Evolutionary conservation across 2,113 vertebrate genomes (phyloP).

Genomic region (Leucosticte australis): DNA sequence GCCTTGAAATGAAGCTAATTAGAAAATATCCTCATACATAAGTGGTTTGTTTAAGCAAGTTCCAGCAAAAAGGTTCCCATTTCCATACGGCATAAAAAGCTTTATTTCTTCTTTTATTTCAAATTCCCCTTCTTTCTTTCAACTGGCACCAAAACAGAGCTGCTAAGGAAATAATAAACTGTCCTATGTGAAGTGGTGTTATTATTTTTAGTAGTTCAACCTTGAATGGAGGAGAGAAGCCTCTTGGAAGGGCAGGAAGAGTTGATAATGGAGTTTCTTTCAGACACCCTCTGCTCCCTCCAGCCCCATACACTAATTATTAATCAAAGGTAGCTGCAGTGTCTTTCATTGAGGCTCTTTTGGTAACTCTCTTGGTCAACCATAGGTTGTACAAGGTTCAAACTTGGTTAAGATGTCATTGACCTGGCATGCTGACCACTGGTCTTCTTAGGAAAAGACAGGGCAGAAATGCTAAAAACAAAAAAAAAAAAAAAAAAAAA

Average conservation of each 20-base stretch:
- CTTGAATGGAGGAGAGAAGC: not conserved
- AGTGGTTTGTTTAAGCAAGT: conserved; percentile 1
- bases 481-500: not conserved
- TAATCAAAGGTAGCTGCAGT: not conserved
- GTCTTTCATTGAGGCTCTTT: not conserved
- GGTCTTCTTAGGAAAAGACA: not conserved
- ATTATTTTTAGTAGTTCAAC: conserved; percentile 24
- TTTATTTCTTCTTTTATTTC: not conserved
- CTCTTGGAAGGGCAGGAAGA: not conserved
- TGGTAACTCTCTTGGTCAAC: not conserved
- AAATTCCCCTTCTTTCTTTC: not conserved
- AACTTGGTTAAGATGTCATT: not conserved
- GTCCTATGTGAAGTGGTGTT: not conserved
- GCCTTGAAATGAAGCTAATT: conserved; percentile 26
- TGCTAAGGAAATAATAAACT: not conserved
- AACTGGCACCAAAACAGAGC: not conserved
- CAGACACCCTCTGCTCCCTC: too few species aligned
- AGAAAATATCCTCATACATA: not conserved
- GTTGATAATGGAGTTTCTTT: not conserved
- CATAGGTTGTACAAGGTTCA: not conserved
- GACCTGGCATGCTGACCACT: not conserved
- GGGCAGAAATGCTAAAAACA: not conserved
- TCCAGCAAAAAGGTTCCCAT: not conserved
- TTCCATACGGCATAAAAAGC: not conserved
- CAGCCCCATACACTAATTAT: not conserved